A percentile compares a stretch with the other conserved stretches of the same genome.
Evolutionary conservation across 1,140 invertebrate species (phyloP).

Genomic region (Lasioglossum baleicum): DNA sequence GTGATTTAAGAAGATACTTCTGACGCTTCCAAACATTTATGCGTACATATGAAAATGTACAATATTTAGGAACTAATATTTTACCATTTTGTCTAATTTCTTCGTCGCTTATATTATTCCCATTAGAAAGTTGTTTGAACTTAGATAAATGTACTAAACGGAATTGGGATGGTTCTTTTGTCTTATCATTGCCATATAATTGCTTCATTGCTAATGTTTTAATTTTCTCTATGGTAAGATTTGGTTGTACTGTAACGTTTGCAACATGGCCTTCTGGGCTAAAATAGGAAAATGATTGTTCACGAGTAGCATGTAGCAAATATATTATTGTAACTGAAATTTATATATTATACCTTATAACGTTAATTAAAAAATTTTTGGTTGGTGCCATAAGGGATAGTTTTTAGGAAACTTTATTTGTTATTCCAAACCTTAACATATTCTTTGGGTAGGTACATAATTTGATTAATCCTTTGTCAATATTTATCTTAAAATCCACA

Average conservation of each 20-base stretch:
- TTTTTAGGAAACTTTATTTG: too few relatives aligned
- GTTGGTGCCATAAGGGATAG: conserved; percentile 56
- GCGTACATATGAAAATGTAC: conserved; percentile 11
- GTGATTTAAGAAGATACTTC: too few relatives aligned
- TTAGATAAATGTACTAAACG: conserved; percentile 71
- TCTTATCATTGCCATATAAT: conserved; percentile 73
- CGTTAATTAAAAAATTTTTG: conserved; percentile 71
- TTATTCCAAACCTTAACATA: too few relatives aligned
- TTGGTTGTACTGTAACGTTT: conserved; percentile 67
- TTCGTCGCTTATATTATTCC: conserved; percentile 68
- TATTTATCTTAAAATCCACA: too few relatives aligned
- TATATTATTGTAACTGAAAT: background rate
- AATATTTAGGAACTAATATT: conserved; percentile 10
- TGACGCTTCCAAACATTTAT: background rate
- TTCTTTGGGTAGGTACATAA: too few relatives aligned
- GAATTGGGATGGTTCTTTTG: conserved; percentile 64
- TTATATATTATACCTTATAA: conserved; percentile 69
- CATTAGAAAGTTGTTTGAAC: conserved; percentile 71
- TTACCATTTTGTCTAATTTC: conserved; percentile 73
- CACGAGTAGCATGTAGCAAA: background rate
- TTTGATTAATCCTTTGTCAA: too few relatives aligned
- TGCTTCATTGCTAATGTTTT: conserved; percentile 75
- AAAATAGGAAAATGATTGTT: conserved; percentile 22
- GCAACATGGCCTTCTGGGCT: conserved; percentile 74
- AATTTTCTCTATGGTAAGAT: conserved; percentile 73